A percentile compares a stretch with the other conserved stretches of the same genome.
phyloP scores from a whole-genome alignment of 2,113 vertebrate genomes.

The Pelobates fuscus region DNA sequence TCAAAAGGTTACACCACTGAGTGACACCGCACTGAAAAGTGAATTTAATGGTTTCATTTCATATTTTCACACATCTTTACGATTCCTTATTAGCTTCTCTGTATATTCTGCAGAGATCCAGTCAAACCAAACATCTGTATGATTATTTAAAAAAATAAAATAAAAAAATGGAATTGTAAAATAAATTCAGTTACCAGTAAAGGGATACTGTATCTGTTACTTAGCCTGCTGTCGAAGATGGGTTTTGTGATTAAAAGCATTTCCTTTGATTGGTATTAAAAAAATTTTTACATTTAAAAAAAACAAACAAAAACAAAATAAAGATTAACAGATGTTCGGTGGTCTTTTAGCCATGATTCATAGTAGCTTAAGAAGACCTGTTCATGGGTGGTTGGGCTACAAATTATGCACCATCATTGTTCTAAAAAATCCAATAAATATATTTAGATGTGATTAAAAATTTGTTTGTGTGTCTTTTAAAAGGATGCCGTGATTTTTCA shows the following conservation, averaged over 20 bases:
- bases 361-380: background rate
- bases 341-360: conserved; percentile 16
- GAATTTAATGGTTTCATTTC: too few species aligned
- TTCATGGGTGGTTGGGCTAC: conserved; percentile 22
- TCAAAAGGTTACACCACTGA: too few species aligned
- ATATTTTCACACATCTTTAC: too few species aligned
- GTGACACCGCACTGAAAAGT: too few species aligned
- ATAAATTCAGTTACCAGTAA: background rate
- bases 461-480: conserved; percentile 60
- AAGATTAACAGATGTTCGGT: too few species aligned
- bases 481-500: conserved; percentile 64
- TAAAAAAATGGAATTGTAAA: background rate
- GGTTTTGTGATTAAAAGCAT: background rate
- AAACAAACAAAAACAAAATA: background rate
- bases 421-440: conserved; percentile 72
- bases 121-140: background rate
- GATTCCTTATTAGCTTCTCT: too few species aligned
- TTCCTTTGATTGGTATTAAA: background rate
- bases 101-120: background rate
- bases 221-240: conserved; percentile 16
- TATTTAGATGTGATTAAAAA: conserved; percentile 76
- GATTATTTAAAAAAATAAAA: too few species aligned
- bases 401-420: conserved; percentile 56
- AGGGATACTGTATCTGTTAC: conserved; percentile 49
- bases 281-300: background rate